These are phyloP conservation scores for Anoura caudifer DNA, from an alignment of 2,113 vertebrate species.

Conservation along the genomic window DNA sequence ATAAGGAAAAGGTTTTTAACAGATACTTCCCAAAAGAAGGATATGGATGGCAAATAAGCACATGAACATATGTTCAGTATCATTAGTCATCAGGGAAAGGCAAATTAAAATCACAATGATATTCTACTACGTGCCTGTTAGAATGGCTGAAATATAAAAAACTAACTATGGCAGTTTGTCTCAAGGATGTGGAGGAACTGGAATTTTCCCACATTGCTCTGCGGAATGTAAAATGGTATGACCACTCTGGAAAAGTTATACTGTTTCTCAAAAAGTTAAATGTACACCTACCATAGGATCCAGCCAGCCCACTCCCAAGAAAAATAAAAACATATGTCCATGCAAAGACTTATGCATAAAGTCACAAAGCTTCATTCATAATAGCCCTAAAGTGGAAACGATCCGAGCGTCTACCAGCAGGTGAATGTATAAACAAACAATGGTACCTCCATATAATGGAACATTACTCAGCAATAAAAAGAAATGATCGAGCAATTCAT, in stretches of 20 bases:
- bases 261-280: constrained; percentile 26
- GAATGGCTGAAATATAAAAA: neutral
- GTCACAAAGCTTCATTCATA: constrained; percentile 3
- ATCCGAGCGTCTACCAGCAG: neutral
- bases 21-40: neutral
- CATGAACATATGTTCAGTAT: neutral
- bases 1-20: neutral
- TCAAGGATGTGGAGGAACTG: neutral
- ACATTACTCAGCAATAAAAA: neutral
- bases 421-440: neutral
- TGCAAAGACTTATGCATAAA: neutral
- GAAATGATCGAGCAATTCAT: neutral
- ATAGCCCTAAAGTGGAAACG: neutral
- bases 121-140: neutral
- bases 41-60: neutral
- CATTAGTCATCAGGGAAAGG: neutral
- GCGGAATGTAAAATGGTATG: neutral
- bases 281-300: neutral
- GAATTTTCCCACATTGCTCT: neutral
- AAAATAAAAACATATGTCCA: neutral
- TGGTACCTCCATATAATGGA: neutral
- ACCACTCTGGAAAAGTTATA: neutral
- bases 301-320: neutral
- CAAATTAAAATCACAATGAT: constrained; percentile 8
- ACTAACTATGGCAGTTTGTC: neutral